phyloP scores from a whole-genome alignment of 2,113 vertebrate genomes.

The Ramphastos sulfuratus region DNA sequence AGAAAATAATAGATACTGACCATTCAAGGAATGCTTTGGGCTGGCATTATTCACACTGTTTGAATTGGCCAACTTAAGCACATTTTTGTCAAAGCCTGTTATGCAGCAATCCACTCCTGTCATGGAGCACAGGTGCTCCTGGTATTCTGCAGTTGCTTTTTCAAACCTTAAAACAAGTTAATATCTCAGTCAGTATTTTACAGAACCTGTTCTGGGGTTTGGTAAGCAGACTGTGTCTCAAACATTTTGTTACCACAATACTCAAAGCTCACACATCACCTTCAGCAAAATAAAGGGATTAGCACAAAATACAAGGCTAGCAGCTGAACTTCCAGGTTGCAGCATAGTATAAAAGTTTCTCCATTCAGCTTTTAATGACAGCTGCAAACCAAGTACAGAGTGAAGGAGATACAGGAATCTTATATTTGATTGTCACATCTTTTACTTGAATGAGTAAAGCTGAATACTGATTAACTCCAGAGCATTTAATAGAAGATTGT shows the following conservation, averaged over 20 bases:
- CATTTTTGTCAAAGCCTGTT: constrained; percentile 83
- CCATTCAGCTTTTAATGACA: neutral
- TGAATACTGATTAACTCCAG: neutral
- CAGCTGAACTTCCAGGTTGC: neutral
- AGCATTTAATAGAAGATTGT: neutral
- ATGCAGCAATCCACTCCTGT: constrained; percentile 93
- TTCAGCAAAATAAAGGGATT: neutral
- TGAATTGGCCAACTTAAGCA: constrained; percentile 84
- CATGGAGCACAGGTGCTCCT: constrained; percentile 92
- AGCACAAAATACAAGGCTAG: neutral
- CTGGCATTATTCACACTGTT: constrained; percentile 83
- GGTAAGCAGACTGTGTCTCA: neutral
- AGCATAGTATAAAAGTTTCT: neutral
- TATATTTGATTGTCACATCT: neutral
- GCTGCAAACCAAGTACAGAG: neutral
- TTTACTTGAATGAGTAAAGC: neutral
- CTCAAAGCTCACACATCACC: rapidly evolving
- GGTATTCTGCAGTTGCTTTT: constrained; percentile 93
- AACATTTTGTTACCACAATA: neutral
- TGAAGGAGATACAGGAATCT: neutral
- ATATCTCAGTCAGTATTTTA: constrained; percentile 13
- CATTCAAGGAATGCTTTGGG: constrained; percentile 90
- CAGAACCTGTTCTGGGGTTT: neutral
- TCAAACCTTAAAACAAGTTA: constrained; percentile 85
- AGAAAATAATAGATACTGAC: constrained; percentile 69